A percentile compares a stretch with the other conserved stretches of the same genome.
Conservation (phyloP, 2,888 invertebrate species). For the Seladonia tumulorum region DNA sequence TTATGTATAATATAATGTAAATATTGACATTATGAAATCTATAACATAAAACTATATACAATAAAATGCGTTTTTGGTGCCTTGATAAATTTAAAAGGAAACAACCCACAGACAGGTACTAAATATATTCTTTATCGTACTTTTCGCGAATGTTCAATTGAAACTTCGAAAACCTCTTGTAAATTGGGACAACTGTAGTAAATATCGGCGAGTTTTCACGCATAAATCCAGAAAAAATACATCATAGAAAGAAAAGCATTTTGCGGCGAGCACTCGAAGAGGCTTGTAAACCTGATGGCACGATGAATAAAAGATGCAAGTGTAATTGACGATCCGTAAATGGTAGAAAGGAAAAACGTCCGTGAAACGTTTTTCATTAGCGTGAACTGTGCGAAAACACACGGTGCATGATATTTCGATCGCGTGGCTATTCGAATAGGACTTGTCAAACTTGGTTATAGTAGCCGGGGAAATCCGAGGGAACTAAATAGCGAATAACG, state of each 20-base stretch:
- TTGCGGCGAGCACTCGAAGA: neutral
- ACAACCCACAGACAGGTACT: neutral
- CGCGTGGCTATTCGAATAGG: slow-evolving; percentile 35
- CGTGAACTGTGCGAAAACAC: neutral
- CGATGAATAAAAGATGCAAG: neutral
- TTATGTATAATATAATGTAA: neutral
- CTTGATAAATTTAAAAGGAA: neutral
- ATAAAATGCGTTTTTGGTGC: neutral
- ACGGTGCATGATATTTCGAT: slow-evolving; percentile 6
- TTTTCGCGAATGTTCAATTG: neutral
- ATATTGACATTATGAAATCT: neutral
- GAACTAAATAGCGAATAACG: slow-evolving; percentile 10
- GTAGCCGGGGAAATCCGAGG: slow-evolving; percentile 58
- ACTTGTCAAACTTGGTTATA: slow-evolving; percentile 75
- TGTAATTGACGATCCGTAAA: neutral
- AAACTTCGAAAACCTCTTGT: neutral
- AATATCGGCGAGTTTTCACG: neutral
- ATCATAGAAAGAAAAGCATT: neutral
- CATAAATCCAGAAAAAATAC: neutral
- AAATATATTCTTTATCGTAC: neutral
- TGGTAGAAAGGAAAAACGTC: neutral
- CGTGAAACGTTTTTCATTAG: neutral
- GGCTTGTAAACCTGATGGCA: neutral
- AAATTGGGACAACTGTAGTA: neutral
- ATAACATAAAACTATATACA: neutral